Evolutionary conservation across 1,140 invertebrate genomes (phyloP), one percentile per base, ranked within the genome.

Genomic region (Schlechtendalia chinensis): DNA sequence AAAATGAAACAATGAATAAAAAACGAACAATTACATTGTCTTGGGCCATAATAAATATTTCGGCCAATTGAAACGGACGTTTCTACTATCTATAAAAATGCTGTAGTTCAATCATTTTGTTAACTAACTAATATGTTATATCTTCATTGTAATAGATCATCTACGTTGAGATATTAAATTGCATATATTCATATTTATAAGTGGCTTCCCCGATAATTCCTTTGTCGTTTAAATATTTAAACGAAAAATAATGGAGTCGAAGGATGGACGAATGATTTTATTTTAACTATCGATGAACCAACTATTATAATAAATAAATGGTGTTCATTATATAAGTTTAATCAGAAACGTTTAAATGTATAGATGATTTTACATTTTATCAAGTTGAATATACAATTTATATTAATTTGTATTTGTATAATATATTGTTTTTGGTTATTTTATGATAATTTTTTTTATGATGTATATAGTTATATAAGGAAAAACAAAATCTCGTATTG

Each of bases 211-310:
- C 22, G 32, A 69, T 67, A 32, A 39, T 65, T 16, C 11, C n/a
- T 67, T 47, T 69, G 65, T 39, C n/a, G 14, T 32, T 69, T 47
- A 47, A 69, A 69, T 24, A 45, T 32, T 65, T 67, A 22, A 67
- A 67, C 19, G 32, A n/a, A 67, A 29, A 45, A 22, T 14, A 67
- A 67, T 45, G 19, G 16, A 22, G 32, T 45, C 19, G 5, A 4
- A 47, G 39, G n/a, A 22, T 22, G 16, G 53, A 19, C 1, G 32
- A 69, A 69, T 16, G 39, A 5, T 69, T 69, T 45, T 47, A 69
- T 69, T 47, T 6, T 67, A 50, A 50, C 11, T 47, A 47, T 69
- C n/a, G 22, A 0, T 24, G 32, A 10, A n/a, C n/a, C 47, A 12
- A 24, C 14, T 12, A 5, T n/a, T 45, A 67, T 67, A 0, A 24